These are phyloP conservation scores for Aphelenchoides avenae DNA, from an alignment of 1,140 invertebrate species.

Conservation along the genomic window DNA sequence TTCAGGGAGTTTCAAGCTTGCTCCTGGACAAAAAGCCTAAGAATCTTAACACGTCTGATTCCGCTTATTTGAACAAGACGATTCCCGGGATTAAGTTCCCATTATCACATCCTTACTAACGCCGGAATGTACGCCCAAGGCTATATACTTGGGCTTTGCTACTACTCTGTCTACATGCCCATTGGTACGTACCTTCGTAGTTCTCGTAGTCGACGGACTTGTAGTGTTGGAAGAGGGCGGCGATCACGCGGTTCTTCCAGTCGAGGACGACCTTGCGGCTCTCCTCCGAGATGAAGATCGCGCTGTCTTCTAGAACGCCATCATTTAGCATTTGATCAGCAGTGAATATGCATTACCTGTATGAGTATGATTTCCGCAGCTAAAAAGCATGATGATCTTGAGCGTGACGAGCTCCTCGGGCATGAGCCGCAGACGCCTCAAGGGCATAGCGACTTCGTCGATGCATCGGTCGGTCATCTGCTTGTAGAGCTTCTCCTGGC, in stretches of 20 bases:
- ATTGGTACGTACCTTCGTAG: slow-evolving; percentile 38
- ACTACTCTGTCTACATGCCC: too few species aligned
- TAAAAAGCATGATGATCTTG: slow-evolving; percentile 57
- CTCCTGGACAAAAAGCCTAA: too few species aligned
- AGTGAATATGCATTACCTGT: slow-evolving; percentile 15
- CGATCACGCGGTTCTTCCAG: slow-evolving; percentile 48
- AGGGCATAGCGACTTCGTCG: slow-evolving; percentile 54
- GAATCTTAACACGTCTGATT: too few species aligned
- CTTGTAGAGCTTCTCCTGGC: slow-evolving; percentile 57
- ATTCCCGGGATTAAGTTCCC: too few species aligned
- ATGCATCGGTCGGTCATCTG: slow-evolving; percentile 58
- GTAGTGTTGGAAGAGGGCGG: slow-evolving; percentile 52
- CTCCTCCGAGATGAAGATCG: slow-evolving; percentile 35
- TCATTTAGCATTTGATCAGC: neutral
- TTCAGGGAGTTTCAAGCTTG: too few species aligned
- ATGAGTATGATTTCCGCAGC: slow-evolving; percentile 49
- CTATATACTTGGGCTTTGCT: neutral
- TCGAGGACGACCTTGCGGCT: slow-evolving; percentile 30
- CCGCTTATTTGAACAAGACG: too few species aligned
- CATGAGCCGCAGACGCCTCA: slow-evolving; percentile 41
- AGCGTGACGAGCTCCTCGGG: slow-evolving; percentile 57
- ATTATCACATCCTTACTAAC: neutral
- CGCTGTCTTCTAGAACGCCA: slow-evolving; percentile 29
- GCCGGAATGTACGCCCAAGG: neutral
- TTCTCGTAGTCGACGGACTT: slow-evolving; percentile 36